Conservation (phyloP, 1,140 invertebrate species). For the Pachypsylla venusta region DNA sequence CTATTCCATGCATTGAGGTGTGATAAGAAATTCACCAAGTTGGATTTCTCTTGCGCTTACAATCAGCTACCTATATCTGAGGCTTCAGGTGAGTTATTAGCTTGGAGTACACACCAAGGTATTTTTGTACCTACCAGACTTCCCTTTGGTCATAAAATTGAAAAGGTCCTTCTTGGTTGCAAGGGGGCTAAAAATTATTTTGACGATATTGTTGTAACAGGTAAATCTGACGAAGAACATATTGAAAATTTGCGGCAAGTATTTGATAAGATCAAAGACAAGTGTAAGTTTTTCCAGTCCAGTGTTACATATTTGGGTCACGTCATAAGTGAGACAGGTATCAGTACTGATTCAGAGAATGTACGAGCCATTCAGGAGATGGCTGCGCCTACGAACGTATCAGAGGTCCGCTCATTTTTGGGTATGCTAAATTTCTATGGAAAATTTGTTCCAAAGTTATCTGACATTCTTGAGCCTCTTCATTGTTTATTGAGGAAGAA, state of each 20-base stretch:
- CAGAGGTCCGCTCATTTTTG: slow-evolving; percentile 28
- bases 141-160: slow-evolving; percentile 33
- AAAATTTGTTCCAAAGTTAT: no score
- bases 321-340: slow-evolving; percentile 26
- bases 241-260: neutral
- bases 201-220: slow-evolving; percentile 25
- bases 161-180: slow-evolving; percentile 35
- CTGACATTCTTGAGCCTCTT: no score
- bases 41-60: slow-evolving; percentile 24
- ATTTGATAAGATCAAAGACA: slow-evolving; percentile 17
- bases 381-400: slow-evolving; percentile 24
- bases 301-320: slow-evolving; percentile 30
- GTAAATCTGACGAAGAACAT: neutral
- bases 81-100: slow-evolving; percentile 24
- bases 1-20: no score
- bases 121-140: slow-evolving; percentile 29
- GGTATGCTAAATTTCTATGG: no score
- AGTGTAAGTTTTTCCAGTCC: slow-evolving; percentile 24
- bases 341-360: slow-evolving; percentile 28
- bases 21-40: slow-evolving; percentile 18
- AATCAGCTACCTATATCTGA: slow-evolving; percentile 23
- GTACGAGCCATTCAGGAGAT: slow-evolving; percentile 26
- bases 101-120: slow-evolving; percentile 25
- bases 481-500: no score
- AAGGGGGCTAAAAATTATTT: slow-evolving; percentile 32